Base-by-base conservation (phyloP, 2,797 vertebrate genomes). In the Anabas testudineus region DNA sequence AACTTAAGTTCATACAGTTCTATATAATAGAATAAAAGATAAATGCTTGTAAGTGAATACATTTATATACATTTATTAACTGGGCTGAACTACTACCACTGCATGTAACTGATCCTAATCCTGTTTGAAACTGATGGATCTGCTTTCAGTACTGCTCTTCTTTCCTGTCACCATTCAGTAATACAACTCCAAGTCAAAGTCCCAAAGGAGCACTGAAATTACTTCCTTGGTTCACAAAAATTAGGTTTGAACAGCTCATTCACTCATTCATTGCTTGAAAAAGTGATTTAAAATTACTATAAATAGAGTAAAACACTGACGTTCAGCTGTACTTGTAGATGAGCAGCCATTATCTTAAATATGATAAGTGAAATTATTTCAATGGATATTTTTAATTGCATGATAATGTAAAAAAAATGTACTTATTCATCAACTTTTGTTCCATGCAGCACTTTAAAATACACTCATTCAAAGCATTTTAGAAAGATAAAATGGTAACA, bases 221-320 rank as follows among this genome's bases (percentile, higher is more conserved):
- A 81, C 47, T 80, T 78, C 64, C 88, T 74, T 63, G 71, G 88
- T 88, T 19, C 54, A 60, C 37, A 42, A 41, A 41, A 41, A 41
- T 16, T n/a, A 12, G 0, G 9, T 61, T n/a, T n/a, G n/a, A n/a
- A n/a, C n/a, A n/a, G n/a, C n/a, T n/a, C n/a, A n/a, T n/a, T n/a
- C n/a, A n/a, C n/a, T n/a, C n/a, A n/a, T n/a, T n/a, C n/a, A 30
- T 30, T 30, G 28, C 13, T 39, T 39, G 4, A 14, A 14, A 15
- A 39, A 14, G 4, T 39, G 15, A 39, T 39, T 13, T 5, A 39
- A 39, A 13, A 28, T 28, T 15, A 13, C 2, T 37, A 28, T 30
- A 30, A 39, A 15, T 15, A 14, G 5, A 5, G 12, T 14, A 39
- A 14, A 2, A 34, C 34, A 7, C 34, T 2, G n/a, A n/a, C n/a